Percentiles rank a stretch among this genome's conserved stretches.
Conservation (phyloP, 2,797 vertebrate genomes). For the Pitangus sulphuratus region DNA sequence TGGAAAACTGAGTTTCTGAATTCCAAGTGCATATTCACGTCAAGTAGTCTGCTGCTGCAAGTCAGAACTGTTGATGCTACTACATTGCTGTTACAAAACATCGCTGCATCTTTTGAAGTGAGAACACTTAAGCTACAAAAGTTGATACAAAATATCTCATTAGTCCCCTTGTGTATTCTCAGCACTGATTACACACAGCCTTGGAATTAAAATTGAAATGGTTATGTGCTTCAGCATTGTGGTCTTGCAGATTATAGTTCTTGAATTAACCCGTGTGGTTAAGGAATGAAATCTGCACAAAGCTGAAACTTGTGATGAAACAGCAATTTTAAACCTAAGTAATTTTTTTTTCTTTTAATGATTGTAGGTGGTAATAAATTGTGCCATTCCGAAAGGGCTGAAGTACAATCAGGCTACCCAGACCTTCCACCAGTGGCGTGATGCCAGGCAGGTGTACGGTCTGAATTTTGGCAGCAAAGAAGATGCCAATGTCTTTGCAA, state of each 20-base stretch:
- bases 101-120: background rate
- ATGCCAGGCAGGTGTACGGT: conserved; percentile 96
- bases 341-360: background rate
- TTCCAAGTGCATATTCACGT: background rate
- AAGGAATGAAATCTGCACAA: background rate
- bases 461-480: conserved; percentile 99
- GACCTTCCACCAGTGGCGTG: conserved; percentile 99
- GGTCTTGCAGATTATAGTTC: background rate
- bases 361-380: conserved; percentile 97
- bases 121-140: background rate
- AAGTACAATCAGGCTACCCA: conserved; percentile 99
- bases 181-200: background rate
- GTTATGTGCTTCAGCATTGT: background rate
- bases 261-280: background rate
- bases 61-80: background rate
- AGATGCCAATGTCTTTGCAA: conserved; percentile 98
- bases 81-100: background rate
- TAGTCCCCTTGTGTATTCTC: background rate
- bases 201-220: background rate
- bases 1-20: background rate
- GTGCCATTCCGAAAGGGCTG: conserved; percentile 98
- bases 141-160: background rate
- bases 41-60: background rate
- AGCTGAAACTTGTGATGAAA: background rate
- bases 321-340: background rate